Evolutionary conservation across 1,140 invertebrate genomes (phyloP), one percentile per base, ranked within the genome.

Genomic region (Lepidurus apus): DNA sequence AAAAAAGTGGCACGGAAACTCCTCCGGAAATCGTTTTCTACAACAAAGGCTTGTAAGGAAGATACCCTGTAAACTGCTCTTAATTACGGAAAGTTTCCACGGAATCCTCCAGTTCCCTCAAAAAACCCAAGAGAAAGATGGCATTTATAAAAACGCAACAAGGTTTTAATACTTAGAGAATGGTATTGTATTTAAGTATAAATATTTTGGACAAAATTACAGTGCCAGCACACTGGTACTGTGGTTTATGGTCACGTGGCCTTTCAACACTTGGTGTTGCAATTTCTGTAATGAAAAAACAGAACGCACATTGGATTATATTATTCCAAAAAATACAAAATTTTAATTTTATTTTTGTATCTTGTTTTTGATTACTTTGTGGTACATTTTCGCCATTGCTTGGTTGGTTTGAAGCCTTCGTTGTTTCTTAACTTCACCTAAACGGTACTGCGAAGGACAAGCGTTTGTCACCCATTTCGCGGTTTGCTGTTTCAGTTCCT

Each of bases 221-320:
- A 65, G 21, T 8, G 53, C 53, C 21, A 65, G 53, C 17, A 65
- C 53, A 8, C 53, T 65, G 21, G 53, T 65, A 65, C 21, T 65
- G 53, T 65, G 53, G 53, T 65, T 65, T 21, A 65, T 65, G 53
- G 53, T 65, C 53, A 65, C 53, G 53, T 65, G 53, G 53, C 53
- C 53, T 65, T 65, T 65, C 53, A 65, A 65, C 53, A 65, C 53
- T 65, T 65, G 53, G 53, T 65, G 53, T 65, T 65, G 53, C 53
- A 65, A 65, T 65, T 65, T 65, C 53, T 65, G 53, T 65, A 65
- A 13, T 34, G 0, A 8, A 65, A 65, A 65, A 9, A 65, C 53
- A 65, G 53, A 65, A 65, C 53, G 34, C 53, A 65, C 17, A 65
- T 65, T 65, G 53, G 53, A 65, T 65, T 65, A 65, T 65, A 65